A percentile compares a stretch with the other conserved stretches of the same genome.
Conservation (phyloP, 2,888 invertebrate genomes). For the Drosophila trichaetosa region DNA sequence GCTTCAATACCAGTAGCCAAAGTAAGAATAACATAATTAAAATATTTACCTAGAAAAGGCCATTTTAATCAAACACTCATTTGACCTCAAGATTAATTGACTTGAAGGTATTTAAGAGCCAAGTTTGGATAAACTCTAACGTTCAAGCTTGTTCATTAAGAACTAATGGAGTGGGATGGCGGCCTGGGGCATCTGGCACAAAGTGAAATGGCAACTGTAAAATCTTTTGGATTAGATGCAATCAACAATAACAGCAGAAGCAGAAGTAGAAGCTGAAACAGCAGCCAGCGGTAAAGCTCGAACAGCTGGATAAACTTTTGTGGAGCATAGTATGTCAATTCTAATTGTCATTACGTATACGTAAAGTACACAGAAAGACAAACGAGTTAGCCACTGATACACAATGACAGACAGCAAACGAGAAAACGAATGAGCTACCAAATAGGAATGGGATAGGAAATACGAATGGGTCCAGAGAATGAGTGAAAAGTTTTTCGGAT, state of each 20-base stretch:
- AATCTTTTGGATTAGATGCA: slow-evolving; percentile 79
- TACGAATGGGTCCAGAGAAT: slow-evolving; percentile 25
- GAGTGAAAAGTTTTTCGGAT: slow-evolving; percentile 70
- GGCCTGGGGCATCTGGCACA: slow-evolving; percentile 2
- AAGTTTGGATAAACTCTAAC: slow-evolving; percentile 23
- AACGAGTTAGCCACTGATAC: slow-evolving; percentile 80
- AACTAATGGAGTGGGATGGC: slow-evolving; percentile 40
- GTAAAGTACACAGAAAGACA: slow-evolving; percentile 77
- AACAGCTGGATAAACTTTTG: slow-evolving; percentile 65
- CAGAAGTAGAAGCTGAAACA: slow-evolving; percentile 10
- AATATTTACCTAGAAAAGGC: not conserved
- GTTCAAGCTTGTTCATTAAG: slow-evolving; percentile 66
- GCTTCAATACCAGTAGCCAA: not conserved
- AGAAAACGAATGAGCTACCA: slow-evolving; percentile 50
- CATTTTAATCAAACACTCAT: not conserved
- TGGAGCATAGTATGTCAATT: slow-evolving; percentile 72
- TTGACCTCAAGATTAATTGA: slow-evolving; percentile 26
- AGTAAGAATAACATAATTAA: not conserved
- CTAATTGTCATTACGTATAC: slow-evolving; percentile 81
- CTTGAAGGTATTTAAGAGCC: slow-evolving; percentile 45
- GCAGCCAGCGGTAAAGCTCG: slow-evolving; percentile 33
- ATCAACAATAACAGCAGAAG: slow-evolving; percentile 75
- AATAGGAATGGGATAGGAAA: slow-evolving; percentile 6
- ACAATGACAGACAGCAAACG: slow-evolving; percentile 67
- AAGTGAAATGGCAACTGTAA: slow-evolving; percentile 63